Percentiles rank a stretch among this genome's conserved stretches.
Conservation (phyloP, 2,888 invertebrate species). For the Hirtodrosophila duncani region DNA sequence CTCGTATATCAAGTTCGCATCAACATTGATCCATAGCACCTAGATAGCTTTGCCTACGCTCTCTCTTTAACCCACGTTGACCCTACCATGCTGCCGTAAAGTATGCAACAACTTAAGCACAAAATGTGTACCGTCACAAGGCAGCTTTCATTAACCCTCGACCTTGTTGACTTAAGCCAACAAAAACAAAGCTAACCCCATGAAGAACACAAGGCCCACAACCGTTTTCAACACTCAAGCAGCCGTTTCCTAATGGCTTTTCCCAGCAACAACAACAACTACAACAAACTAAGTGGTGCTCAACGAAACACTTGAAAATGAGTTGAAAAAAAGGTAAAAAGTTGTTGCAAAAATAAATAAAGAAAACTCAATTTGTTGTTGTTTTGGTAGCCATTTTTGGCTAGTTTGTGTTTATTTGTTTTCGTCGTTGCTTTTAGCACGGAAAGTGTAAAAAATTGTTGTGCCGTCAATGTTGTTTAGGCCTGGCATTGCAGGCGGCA, state of each 20-base stretch:
- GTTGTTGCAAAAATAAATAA: slow-evolving; percentile 67
- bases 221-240: slow-evolving; percentile 39
- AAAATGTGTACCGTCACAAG: slow-evolving; percentile 15
- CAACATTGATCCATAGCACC: slow-evolving; percentile 7
- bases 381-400: slow-evolving; percentile 34
- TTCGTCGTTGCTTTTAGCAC: slow-evolving; percentile 46
- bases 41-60: neutral
- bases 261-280: slow-evolving; percentile 19
- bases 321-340: slow-evolving; percentile 61
- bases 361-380: slow-evolving; percentile 40
- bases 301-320: slow-evolving; percentile 60
- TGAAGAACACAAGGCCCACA: slow-evolving; percentile 30
- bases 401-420: slow-evolving; percentile 39
- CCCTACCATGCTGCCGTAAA: neutral
- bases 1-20: neutral
- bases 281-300: slow-evolving; percentile 54
- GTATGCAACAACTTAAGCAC: slow-evolving; percentile 8
- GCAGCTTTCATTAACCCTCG: slow-evolving; percentile 63
- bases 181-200: slow-evolving; percentile 51
- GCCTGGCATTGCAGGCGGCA: no score
- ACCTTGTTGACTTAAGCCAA: slow-evolving; percentile 66
- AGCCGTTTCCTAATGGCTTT: slow-evolving; percentile 64
- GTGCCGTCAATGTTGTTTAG: slow-evolving; percentile 56
- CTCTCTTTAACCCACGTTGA: neutral
- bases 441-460: slow-evolving; percentile 57